phyloP scores from a whole-genome alignment of 2,888 invertebrate species.

The Cryptocheilus praepositus region DNA sequence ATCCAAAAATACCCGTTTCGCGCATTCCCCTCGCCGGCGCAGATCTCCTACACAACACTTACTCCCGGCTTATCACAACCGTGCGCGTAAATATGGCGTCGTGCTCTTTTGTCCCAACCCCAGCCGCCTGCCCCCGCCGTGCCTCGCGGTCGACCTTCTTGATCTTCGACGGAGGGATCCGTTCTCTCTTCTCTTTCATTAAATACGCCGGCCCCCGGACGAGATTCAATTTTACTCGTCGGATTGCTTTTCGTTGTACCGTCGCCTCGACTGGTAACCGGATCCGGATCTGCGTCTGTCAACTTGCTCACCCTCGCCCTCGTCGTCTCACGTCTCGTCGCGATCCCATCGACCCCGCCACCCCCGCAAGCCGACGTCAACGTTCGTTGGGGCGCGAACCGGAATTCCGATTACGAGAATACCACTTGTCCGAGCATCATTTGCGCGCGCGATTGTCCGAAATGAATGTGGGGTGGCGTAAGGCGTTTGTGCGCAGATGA shows the following conservation, averaged over 20 bases:
- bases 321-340: background rate
- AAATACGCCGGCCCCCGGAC: slow-evolving; percentile 59
- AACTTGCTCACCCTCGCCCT: slow-evolving; percentile 29
- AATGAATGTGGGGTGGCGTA: no score
- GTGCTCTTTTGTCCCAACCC: slow-evolving; percentile 14
- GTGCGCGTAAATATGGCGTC: background rate
- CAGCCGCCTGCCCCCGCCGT: background rate
- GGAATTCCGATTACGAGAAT: no score
- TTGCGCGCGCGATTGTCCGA: background rate
- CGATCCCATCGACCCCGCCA: background rate
- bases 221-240: slow-evolving; percentile 70
- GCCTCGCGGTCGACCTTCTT: slow-evolving; percentile 49
- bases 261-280: slow-evolving; percentile 63
- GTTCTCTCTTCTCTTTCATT: slow-evolving; percentile 53
- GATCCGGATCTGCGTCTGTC: slow-evolving; percentile 68
- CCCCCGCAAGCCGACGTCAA: background rate
- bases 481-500: no score
- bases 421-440: slow-evolving; percentile 2
- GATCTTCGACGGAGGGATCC: slow-evolving; percentile 49
- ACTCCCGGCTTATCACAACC: no score
- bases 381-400: background rate
- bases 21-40: no score
- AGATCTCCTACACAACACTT: no score
- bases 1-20: no score
- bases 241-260: slow-evolving; percentile 71